Evolutionary conservation across 2,888 invertebrate genomes (phyloP).

Genomic region (Pachycephus smyrnensis): DNA sequence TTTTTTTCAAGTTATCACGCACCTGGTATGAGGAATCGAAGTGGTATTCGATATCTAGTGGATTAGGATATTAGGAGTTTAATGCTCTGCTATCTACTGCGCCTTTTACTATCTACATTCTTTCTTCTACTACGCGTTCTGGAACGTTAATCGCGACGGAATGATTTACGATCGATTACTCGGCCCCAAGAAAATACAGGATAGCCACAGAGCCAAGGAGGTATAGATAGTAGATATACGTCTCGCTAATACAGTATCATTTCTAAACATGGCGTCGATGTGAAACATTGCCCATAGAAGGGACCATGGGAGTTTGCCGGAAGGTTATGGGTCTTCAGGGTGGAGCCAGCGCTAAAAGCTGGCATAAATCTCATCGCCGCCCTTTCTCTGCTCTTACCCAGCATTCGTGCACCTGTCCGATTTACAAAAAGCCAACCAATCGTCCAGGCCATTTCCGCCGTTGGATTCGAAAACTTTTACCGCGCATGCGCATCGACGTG

Average conservation of each 20-base stretch:
- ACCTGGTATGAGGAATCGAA: neutral
- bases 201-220: no score
- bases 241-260: neutral
- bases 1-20: neutral
- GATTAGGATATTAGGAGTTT: neutral
- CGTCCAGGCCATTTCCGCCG: neutral
- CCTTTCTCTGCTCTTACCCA: slow-evolving; percentile 16
- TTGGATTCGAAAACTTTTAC: neutral
- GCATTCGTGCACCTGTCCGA: slow-evolving; percentile 2
- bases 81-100: neutral
- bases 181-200: neutral
- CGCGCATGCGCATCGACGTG: neutral
- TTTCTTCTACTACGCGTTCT: neutral
- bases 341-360: slow-evolving; percentile 30
- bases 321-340: slow-evolving; percentile 20
- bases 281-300: neutral
- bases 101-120: neutral
- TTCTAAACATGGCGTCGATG: neutral
- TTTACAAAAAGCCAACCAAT: neutral
- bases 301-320: slow-evolving; percentile 8
- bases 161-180: neutral
- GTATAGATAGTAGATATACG: neutral
- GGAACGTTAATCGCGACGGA: neutral
- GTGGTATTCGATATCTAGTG: neutral
- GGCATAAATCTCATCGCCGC: slow-evolving; percentile 28